Base-by-base conservation (phyloP, 1,140 invertebrate genomes). In the Diabrotica virgifera region DNA sequence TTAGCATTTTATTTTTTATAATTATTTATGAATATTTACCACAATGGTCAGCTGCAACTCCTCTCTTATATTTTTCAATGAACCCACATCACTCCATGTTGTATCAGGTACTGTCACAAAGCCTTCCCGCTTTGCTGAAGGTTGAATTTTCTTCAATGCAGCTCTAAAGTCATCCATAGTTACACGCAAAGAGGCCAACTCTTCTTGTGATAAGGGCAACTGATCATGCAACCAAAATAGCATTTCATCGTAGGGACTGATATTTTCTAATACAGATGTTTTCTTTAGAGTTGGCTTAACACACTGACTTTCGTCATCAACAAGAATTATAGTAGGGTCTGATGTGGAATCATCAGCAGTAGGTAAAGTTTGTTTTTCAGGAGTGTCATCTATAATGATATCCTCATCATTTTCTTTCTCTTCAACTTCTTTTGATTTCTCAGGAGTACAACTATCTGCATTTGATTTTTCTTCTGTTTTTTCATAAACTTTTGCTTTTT, bases 61-160 rank as follows among this genome's bases (percentile, higher is more conserved):
- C 71, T 95, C 87, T 59, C 96, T 82, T 50, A 99, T 91, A 76
- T 94, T 85, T 38, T 86, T 84, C 8, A 99, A 77, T 0, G 96
- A 97, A 2, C 98, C 98, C 72, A 99, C 88, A 82, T 99, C 95
- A 66, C 95, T 88, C 97, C 97, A 99, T 0, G 93, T 96, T 0
- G 95, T 92, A 84, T 98, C 94, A 9, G 97, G 97, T 13, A 99
- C 94, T 6, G 96, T 97, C 5, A 94, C 92, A 82, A 99, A 98
- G 55, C 97, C 97, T 85, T 99, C 97, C 68, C 96, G 84, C 71
- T 97, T 97, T 0, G 94, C 90, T 54, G 94, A 96, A n/a, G 96
- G 96, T 78, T 93, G 91, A 12, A 96, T 89, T 70, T 86, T 82
- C 74, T 90, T 89, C 7, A 97, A 76, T 14, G 96, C 95, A 69